Evolutionary conservation across 2,888 invertebrate genomes (phyloP).

Genomic region (Eupithecia subumbrata): DNA sequence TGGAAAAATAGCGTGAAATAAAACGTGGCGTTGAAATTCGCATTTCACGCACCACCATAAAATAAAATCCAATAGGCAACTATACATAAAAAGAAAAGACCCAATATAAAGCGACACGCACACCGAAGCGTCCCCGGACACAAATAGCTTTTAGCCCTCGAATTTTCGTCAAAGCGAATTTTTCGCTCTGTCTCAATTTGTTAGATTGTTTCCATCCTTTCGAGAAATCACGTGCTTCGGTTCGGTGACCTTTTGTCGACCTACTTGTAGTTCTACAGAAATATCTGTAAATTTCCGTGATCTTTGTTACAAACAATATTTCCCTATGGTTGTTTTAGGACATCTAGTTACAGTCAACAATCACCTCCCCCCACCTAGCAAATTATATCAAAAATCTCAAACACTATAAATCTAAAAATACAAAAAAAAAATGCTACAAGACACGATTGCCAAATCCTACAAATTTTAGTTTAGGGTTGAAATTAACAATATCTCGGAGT

Average conservation of each 20-base stretch:
- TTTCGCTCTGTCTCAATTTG: slow-evolving; percentile 16
- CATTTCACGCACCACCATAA: neutral
- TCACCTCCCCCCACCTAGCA: too few relatives aligned
- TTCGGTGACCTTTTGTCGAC: neutral
- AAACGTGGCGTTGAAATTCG: neutral
- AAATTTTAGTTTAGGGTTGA: too few relatives aligned
- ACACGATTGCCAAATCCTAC: too few relatives aligned
- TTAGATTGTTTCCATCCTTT: slow-evolving; percentile 13
- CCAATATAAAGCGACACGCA: neutral
- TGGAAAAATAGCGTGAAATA: neutral
- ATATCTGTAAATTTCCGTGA: neutral
- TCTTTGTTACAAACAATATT: neutral
- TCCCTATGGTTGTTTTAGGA: too few relatives aligned
- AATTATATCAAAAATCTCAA: too few relatives aligned
- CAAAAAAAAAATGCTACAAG: too few relatives aligned
- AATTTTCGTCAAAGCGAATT: slow-evolving; percentile 4
- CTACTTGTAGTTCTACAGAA: neutral
- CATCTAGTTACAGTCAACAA: too few relatives aligned
- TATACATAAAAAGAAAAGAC: neutral
- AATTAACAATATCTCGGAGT: too few relatives aligned
- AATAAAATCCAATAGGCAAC: neutral
- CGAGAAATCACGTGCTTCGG: neutral
- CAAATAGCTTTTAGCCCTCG: neutral
- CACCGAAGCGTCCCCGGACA: neutral
- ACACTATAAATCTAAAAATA: too few relatives aligned